Evolutionary conservation across 1,140 invertebrate genomes (phyloP).

Genomic region (Drepana arcuata): DNA sequence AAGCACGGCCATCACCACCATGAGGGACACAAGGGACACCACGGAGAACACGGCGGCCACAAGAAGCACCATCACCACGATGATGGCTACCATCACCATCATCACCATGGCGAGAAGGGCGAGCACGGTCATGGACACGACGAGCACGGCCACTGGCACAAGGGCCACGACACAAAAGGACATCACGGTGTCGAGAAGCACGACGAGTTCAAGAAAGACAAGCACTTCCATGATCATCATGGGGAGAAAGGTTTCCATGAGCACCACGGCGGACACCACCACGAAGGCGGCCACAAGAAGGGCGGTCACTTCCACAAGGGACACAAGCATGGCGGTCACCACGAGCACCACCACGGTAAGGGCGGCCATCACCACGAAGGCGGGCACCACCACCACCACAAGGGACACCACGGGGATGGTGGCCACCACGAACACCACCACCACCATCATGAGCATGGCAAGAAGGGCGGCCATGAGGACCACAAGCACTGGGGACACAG

Average conservation of each 20-base stretch:
- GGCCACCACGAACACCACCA: conserved; percentile 73
- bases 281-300: conserved; percentile 78
- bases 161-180: conserved; percentile 83
- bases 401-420: conserved; percentile 55
- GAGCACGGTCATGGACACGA: conserved; percentile 77
- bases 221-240: conserved; percentile 81
- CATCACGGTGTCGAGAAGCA: conserved; percentile 82
- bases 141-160: conserved; percentile 78
- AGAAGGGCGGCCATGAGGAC: conserved; percentile 73
- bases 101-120: conserved; percentile 80
- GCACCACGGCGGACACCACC: conserved; percentile 75
- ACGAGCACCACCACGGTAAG: conserved; percentile 55
- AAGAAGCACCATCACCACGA: conserved; percentile 83
- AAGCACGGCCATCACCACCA: conserved; percentile 81
- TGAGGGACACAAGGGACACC: conserved; percentile 78
- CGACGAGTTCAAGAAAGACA: conserved; percentile 73
- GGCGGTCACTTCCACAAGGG: conserved; percentile 78
- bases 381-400: conserved; percentile 74
- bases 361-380: conserved; percentile 56
- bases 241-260: conserved; percentile 81
- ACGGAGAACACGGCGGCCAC: conserved; percentile 80
- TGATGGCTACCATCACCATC: conserved; percentile 73
- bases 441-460: conserved; percentile 75
- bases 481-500: conserved; percentile 72
- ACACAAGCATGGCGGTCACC: conserved; percentile 76